phyloP scores from a whole-genome alignment of 2,797 vertebrate species.

The Syncerus caffer region DNA sequence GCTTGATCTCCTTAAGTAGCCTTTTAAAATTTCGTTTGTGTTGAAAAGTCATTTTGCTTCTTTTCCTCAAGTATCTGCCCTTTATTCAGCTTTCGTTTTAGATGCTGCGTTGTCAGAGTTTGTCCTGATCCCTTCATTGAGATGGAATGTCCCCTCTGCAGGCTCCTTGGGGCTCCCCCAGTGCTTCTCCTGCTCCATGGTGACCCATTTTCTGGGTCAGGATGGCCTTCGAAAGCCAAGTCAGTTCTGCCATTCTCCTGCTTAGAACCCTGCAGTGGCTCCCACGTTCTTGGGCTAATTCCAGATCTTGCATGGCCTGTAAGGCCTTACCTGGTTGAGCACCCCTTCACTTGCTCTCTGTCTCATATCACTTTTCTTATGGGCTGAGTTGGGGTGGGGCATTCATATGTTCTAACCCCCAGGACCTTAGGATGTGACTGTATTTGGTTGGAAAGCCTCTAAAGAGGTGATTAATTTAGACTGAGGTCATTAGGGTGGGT shows the following conservation, averaged over 20 bases:
- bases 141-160: background rate
- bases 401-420: background rate
- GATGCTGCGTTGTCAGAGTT: accelerated
- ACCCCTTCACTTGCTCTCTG: background rate
- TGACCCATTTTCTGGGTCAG: background rate
- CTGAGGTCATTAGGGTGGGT: background rate
- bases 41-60: background rate
- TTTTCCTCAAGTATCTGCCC: background rate
- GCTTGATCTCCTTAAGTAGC: background rate
- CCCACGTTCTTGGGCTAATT: background rate
- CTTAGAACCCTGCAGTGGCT: background rate
- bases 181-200: background rate
- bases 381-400: background rate
- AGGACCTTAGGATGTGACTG: background rate
- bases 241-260: background rate
- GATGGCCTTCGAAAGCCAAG: background rate
- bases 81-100: background rate
- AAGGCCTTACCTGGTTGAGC: background rate
- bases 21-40: background rate
- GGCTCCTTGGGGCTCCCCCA: background rate
- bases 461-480: background rate
- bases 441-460: background rate
- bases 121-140: background rate
- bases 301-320: background rate
- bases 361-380: background rate